Percentiles rank a stretch among this genome's conserved stretches.
Evolutionary conservation across 30 jellyfish, hydroid and myxozoan species (phyloP).

Genomic region (Haliclystus octoradiatus): DNA sequence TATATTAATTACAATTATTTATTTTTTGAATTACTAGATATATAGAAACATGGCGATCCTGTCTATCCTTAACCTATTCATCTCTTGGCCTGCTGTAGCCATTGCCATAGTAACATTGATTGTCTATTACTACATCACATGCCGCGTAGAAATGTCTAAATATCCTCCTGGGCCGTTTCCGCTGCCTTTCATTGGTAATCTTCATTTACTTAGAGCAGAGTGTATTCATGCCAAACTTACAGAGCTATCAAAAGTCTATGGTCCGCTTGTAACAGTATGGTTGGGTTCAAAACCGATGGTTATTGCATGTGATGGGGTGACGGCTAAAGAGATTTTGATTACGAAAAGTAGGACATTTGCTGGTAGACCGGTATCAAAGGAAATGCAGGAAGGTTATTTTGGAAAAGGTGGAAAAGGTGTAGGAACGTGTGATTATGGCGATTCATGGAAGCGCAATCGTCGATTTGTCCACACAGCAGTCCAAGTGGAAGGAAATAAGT

Average conservation of each 20-base stretch:
- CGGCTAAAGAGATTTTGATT: not conserved
- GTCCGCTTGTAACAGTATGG: not conserved
- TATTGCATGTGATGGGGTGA: not conserved
- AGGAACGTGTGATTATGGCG: not conserved
- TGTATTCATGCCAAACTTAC: not conserved
- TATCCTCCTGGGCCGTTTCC: not conserved
- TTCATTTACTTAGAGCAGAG: not conserved
- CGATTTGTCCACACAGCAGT: not conserved
- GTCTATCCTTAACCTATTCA: no score
- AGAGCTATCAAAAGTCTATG: not conserved
- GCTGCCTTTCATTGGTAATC: not conserved
- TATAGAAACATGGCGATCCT: no score
- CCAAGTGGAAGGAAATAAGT: not conserved
- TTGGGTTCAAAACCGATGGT: not conserved
- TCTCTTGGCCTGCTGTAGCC: not conserved
- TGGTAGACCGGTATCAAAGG: not conserved
- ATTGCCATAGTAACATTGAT: not conserved
- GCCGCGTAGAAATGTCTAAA: not conserved
- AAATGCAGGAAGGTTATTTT: not conserved
- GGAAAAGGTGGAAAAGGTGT: not conserved
- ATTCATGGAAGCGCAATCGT: not conserved
- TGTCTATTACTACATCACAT: not conserved
- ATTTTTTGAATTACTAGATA: no score
- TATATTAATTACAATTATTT: no score
- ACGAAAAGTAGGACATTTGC: not conserved